Conservation (phyloP, 1,140 invertebrate species). For the Drosophila sulfurigaster region DNA sequence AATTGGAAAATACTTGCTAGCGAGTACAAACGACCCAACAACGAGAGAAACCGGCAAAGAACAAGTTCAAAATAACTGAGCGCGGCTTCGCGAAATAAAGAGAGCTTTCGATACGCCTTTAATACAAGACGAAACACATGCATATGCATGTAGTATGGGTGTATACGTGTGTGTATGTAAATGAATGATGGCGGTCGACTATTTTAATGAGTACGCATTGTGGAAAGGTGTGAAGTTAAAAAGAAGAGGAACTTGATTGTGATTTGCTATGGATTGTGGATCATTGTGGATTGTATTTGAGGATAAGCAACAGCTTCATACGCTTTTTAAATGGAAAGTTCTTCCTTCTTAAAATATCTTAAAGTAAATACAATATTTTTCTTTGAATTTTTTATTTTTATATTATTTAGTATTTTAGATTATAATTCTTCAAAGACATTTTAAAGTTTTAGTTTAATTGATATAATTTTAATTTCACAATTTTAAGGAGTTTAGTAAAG, state of each 20-base stretch:
- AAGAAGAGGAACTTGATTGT: neutral
- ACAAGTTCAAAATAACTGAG: conserved; percentile 30
- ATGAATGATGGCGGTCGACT: conserved; percentile 52
- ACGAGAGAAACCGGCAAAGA: conserved; percentile 21
- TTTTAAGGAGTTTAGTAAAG: too few species aligned
- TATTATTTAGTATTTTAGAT: neutral
- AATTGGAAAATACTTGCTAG: conserved; percentile 50
- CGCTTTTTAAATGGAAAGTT: too few species aligned
- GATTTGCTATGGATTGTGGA: neutral
- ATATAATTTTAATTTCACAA: too few species aligned
- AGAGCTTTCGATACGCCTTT: conserved; percentile 61
- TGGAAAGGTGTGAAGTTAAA: conserved; percentile 32
- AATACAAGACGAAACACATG: conserved; percentile 1
- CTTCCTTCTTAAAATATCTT: too few species aligned
- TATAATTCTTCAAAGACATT: too few species aligned
- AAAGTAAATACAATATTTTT: too few species aligned
- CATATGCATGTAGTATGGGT: conserved; percentile 9
- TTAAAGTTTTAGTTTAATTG: too few species aligned
- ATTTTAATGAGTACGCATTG: conserved; percentile 31
- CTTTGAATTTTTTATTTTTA: neutral
- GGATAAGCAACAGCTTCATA: too few species aligned
- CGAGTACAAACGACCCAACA: conserved; percentile 5
- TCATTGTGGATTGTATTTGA: too few species aligned
- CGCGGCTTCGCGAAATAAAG: conserved; percentile 13
- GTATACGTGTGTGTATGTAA: neutral